These are phyloP conservation scores for Abrostola tripartita DNA, from an alignment of 2,888 invertebrate species.

Conservation along the genomic window DNA sequence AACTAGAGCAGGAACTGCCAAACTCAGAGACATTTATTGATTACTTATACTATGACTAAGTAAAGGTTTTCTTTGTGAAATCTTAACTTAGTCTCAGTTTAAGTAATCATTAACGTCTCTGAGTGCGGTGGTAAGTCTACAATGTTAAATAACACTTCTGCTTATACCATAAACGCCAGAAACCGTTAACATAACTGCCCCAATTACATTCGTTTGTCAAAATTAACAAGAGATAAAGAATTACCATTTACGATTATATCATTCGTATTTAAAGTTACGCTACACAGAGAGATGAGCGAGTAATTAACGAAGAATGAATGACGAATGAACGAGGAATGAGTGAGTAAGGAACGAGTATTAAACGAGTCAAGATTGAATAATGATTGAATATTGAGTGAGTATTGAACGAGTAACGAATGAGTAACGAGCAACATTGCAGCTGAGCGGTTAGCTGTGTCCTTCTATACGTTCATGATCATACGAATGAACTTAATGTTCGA, in stretches of 20 bases:
- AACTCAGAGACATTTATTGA: no score
- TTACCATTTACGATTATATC: conserved; percentile 34
- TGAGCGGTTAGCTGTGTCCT: conserved; percentile 17
- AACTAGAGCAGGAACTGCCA: no score
- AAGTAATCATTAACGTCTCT: no score
- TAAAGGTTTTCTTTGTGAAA: no score
- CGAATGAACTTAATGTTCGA: conserved; percentile 12
- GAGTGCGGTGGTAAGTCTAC: neutral
- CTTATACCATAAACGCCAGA: neutral
- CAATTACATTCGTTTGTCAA: conserved; percentile 41
- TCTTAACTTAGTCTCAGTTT: no score
- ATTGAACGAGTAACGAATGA: conserved; percentile 18
- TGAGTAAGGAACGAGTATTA: no score
- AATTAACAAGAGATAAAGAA: conserved; percentile 37
- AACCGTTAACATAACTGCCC: conserved; percentile 18
- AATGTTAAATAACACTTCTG: neutral
- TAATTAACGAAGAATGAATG: no score
- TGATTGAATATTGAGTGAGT: no score
- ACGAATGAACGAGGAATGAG: no score
- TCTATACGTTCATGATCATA: conserved; percentile 21
- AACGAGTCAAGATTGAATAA: no score
- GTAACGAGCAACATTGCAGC: conserved; percentile 7
- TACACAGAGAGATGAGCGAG: conserved; percentile 30
- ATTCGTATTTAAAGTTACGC: conserved; percentile 10
- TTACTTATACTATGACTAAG: no score